Percentiles rank a stretch among this genome's conserved stretches.
Evolutionary conservation across 2,113 vertebrate genomes (phyloP).

Genomic region (Spea bombifrons): DNA sequence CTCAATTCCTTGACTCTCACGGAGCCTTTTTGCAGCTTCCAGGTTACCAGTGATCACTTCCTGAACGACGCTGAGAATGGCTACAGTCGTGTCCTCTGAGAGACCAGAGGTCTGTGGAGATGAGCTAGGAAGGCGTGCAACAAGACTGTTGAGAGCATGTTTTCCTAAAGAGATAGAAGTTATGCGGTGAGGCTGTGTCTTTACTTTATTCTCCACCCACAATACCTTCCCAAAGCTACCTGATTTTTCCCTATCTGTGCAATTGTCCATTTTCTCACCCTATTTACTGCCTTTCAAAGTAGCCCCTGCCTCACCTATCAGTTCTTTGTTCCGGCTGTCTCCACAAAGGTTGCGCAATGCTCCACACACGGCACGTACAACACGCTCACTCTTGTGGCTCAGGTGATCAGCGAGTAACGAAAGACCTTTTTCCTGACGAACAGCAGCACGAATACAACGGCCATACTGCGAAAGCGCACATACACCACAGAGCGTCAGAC

Average conservation of each 20-base stretch:
- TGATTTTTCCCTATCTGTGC: not conserved
- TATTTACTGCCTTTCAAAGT: not conserved
- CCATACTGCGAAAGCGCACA: conserved; percentile 72
- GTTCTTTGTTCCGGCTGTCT: conserved; percentile 83
- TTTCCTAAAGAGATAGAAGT: conserved; percentile 66
- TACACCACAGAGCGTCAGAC: conserved; percentile 22
- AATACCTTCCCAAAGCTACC: not conserved
- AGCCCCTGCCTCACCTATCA: conserved; percentile 76
- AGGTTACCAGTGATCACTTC: conserved; percentile 86
- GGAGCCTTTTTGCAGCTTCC: conserved; percentile 85
- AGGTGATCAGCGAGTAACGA: conserved; percentile 86
- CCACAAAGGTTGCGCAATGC: conserved; percentile 92
- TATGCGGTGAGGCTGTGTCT: too few relatives aligned
- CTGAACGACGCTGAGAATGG: conserved; percentile 84
- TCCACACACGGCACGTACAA: conserved; percentile 88
- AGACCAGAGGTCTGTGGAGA: conserved; percentile 80
- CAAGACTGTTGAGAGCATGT: conserved; percentile 83
- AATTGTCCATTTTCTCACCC: not conserved
- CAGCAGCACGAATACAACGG: conserved; percentile 78
- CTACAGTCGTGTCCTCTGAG: conserved; percentile 86
- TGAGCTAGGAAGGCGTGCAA: conserved; percentile 78
- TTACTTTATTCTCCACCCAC: not conserved
- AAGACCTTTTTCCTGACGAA: conserved; percentile 88
- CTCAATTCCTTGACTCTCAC: conserved; percentile 87
- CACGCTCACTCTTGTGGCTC: conserved; percentile 79